phyloP scores from a whole-genome alignment of 2,113 vertebrate species.

The Paradoxurus hermaphroditus region DNA sequence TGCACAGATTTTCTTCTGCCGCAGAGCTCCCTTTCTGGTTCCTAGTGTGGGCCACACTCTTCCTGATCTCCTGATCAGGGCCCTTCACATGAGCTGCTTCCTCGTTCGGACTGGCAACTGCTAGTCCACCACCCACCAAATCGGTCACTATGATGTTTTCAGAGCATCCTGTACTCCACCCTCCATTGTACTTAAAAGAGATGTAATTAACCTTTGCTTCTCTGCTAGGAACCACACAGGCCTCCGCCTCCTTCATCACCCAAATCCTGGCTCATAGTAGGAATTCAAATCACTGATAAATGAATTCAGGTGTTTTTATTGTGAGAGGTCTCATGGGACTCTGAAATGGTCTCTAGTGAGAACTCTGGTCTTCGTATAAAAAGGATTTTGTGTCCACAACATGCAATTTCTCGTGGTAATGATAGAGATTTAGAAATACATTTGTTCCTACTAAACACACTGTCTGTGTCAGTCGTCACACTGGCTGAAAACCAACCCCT shows the following conservation, averaged over 20 bases:
- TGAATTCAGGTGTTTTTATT: background rate
- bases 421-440: background rate
- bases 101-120: background rate
- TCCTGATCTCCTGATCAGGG: background rate
- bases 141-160: background rate
- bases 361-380: slow-evolving; percentile 23
- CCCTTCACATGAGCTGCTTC: background rate
- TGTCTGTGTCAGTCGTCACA: background rate
- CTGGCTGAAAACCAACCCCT: background rate
- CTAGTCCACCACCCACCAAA: no score
- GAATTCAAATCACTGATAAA: background rate
- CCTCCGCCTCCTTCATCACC: background rate
- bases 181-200: background rate
- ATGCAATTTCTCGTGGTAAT: background rate
- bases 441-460: background rate
- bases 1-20: background rate
- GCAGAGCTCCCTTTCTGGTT: background rate
- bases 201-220: background rate
- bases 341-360: background rate
- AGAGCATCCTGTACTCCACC: background rate
- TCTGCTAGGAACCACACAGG: background rate
- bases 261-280: background rate
- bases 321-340: background rate
- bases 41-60: background rate
- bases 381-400: background rate